Percentiles rank a stretch among this genome's conserved stretches.
Evolutionary conservation across 2,888 invertebrate species (phyloP).

Genomic region (Malacosoma neustria): DNA sequence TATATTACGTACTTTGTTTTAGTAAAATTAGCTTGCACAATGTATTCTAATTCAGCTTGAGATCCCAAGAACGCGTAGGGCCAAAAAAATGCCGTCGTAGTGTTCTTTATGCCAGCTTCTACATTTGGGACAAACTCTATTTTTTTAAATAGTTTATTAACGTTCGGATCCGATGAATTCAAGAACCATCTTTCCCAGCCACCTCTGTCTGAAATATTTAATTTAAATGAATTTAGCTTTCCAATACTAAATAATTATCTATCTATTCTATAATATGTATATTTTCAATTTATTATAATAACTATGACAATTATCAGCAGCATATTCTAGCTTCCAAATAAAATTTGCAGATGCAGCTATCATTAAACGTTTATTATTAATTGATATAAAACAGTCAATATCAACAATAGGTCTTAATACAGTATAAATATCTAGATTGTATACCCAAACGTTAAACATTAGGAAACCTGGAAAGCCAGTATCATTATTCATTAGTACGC

Average conservation of each 20-base stretch:
- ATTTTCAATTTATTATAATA: too few relatives aligned
- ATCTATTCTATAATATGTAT: too few relatives aligned
- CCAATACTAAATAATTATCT: too few relatives aligned
- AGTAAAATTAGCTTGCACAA: slow-evolving; percentile 82
- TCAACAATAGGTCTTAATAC: too few relatives aligned
- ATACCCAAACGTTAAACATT: slow-evolving; percentile 1
- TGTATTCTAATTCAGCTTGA: slow-evolving; percentile 80
- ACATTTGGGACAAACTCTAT: slow-evolving; percentile 80
- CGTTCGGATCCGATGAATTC: slow-evolving; percentile 78
- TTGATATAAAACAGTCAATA: too few relatives aligned
- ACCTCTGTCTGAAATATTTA: slow-evolving; percentile 72
- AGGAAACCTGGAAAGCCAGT: neutral
- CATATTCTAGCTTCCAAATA: too few relatives aligned
- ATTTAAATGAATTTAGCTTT: too few relatives aligned
- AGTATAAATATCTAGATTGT: too few relatives aligned
- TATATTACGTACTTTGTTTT: slow-evolving; percentile 52
- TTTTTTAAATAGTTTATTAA: slow-evolving; percentile 77
- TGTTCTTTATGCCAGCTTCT: slow-evolving; percentile 81
- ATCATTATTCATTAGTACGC: too few relatives aligned
- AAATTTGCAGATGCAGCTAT: too few relatives aligned
- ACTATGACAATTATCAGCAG: too few relatives aligned
- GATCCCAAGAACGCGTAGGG: slow-evolving; percentile 87
- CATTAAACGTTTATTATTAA: too few relatives aligned
- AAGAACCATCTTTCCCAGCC: slow-evolving; percentile 86
- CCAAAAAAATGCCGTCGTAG: slow-evolving; percentile 84